Evolutionary conservation across 1,140 invertebrate species (phyloP).

Genomic region (Sminthurinus signatus): DNA sequence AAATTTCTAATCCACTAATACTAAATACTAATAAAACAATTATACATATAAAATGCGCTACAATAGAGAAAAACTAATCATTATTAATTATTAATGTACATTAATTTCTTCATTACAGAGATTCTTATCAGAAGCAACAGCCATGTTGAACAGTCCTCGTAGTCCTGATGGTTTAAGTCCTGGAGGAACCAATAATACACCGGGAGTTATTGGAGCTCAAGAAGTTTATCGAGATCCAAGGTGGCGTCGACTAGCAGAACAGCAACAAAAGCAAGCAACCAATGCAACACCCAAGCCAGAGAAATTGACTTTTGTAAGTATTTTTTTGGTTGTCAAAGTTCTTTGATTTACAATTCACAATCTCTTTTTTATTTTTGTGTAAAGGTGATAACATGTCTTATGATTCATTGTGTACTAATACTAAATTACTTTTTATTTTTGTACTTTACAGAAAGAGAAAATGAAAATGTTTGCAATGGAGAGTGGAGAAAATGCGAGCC

Average conservation of each 20-base stretch:
- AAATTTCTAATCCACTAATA: not conserved
- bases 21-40: too few relatives aligned
- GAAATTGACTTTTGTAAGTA: slow-evolving; percentile 81
- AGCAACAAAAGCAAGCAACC: slow-evolving; percentile 59
- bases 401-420: too few relatives aligned
- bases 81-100: too few relatives aligned
- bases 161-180: slow-evolving; percentile 57
- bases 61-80: too few relatives aligned
- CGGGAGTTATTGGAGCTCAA: slow-evolving; percentile 83
- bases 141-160: slow-evolving; percentile 62
- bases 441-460: slow-evolving; percentile 50
- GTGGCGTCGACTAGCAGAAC: slow-evolving; percentile 66
- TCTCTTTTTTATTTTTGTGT: too few relatives aligned
- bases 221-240: slow-evolving; percentile 65
- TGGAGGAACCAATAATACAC: slow-evolving; percentile 60
- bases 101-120: slow-evolving; percentile 54
- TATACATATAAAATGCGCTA: too few relatives aligned
- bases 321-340: too few relatives aligned
- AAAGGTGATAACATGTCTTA: slow-evolving; percentile 55
- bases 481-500: slow-evolving; percentile 76
- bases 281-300: slow-evolving; percentile 69
- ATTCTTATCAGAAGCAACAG: slow-evolving; percentile 72
- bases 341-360: too few relatives aligned
- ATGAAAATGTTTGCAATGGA: slow-evolving; percentile 97
- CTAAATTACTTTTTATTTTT: too few relatives aligned